These are phyloP conservation scores for Nephotettix cincticeps DNA, from an alignment of 1,140 invertebrate species.

Conservation along the genomic window DNA sequence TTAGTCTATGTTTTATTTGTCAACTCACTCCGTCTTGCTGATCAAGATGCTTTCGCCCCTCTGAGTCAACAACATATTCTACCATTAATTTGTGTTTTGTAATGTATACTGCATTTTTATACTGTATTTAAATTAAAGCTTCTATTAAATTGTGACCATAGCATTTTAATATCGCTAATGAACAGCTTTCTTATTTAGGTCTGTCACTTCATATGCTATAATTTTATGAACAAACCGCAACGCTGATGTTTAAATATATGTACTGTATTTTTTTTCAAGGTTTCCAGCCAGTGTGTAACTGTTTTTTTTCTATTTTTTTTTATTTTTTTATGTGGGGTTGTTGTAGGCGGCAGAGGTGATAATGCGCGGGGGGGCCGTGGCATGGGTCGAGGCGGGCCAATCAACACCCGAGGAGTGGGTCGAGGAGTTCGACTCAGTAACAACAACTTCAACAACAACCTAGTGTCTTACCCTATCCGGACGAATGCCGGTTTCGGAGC, in stretches of 20 bases:
- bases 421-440: neutral
- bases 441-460: neutral
- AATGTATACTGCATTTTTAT: too few species aligned
- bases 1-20: too few species aligned
- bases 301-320: neutral
- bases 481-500: neutral
- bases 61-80: too few species aligned
- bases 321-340: neutral
- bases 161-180: neutral
- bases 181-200: neutral
- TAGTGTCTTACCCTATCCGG: neutral
- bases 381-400: neutral
- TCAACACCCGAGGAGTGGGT: neutral
- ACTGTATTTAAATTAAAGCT: too few species aligned
- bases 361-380: neutral
- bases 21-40: too few species aligned
- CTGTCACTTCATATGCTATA: neutral
- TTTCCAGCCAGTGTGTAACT: neutral
- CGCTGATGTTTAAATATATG: neutral
- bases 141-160: neutral
- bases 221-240: neutral
- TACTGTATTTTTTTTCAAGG: neutral
- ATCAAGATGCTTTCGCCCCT: too few species aligned
- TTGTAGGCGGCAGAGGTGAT: neutral
- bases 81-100: too few species aligned